Percentiles rank a stretch among this genome's conserved stretches.
Evolutionary conservation across 2,113 vertebrate species (phyloP).

Genomic region (Protomyctophum bolini): DNA sequence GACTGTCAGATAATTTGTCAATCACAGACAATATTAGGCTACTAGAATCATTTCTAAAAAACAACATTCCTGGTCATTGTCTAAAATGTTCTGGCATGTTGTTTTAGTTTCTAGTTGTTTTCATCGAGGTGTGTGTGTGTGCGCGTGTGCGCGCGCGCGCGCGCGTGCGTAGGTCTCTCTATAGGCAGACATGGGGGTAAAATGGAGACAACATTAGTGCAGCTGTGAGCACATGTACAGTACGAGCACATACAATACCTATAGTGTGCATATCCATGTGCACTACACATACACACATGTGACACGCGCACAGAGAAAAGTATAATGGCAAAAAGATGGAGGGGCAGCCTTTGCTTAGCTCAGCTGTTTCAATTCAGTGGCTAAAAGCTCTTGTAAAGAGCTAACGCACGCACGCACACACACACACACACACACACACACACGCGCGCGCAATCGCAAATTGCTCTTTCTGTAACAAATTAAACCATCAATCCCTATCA

Average conservation of each 20-base stretch:
- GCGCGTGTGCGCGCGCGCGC: too few relatives aligned
- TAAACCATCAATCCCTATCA: conserved; percentile 76
- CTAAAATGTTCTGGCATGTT: too few relatives aligned
- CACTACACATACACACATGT: not conserved
- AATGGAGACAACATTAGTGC: not conserved
- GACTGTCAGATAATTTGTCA: too few relatives aligned
- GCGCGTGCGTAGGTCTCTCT: too few relatives aligned
- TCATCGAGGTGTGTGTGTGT: too few relatives aligned
- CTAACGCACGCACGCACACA: conserved; percentile 13
- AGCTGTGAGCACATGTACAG: too few relatives aligned
- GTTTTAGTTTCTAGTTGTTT: too few relatives aligned
- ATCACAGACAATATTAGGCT: too few relatives aligned
- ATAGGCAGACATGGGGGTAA: not conserved
- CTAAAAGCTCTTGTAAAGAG: not conserved
- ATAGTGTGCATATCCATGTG: not conserved
- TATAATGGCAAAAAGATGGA: conserved; percentile 6
- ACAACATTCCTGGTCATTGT: too few relatives aligned
- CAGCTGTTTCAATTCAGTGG: conserved; percentile 7
- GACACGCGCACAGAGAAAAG: not conserved
- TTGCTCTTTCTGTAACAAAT: conserved; percentile 64
- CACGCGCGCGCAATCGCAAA: conserved; percentile 45
- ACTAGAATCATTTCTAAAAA: too few relatives aligned
- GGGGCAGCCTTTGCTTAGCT: not conserved
- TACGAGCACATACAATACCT: too few relatives aligned
- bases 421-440: conserved; percentile 1